Evolutionary conservation across 92 coral and sea anemone species (phyloP), one percentile per base, ranked within the genome.

Genomic region (Parazoanthus atlanticus): DNA sequence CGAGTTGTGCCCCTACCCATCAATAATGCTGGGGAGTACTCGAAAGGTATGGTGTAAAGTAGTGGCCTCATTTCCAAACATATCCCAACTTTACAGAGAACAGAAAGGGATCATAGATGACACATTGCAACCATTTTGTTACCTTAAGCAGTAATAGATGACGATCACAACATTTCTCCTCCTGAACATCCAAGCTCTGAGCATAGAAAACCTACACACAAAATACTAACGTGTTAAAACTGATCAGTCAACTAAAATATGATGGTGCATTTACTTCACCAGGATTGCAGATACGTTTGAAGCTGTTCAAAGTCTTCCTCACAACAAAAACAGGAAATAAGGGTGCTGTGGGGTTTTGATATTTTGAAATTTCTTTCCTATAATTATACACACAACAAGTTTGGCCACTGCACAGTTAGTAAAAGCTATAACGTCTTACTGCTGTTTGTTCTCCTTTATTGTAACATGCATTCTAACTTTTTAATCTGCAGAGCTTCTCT

Each of bases 161-260:
- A 30, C 78, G 87, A n/a, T 84, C 87, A 31, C 87, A 84, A 10
- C 78, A 84, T 5, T 69, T 84, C 17, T 70, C 78, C 29, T 84
- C 87, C 76, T 21, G 86, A 7, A 82, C 76, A 9, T 64, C 34
- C 30, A 4, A 82, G 33, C 86, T 82, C 86, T 82, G 54, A 8
- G 76, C 32, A 40, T 46, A 25, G 61, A 84, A 43, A n/a, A 58
- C 74, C 86, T 82, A 33, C n/a, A n/a, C 10, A 40, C 19, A 23
- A 19, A 54, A 21, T 32, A 81, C 3, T 15, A n/a, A 64, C 2
- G 30, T 23, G 8, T 49, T 79, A 49, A 9, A 54, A 30, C 46
- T 3, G 69, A 28, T 25, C 28, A 61, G 5, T 61, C 69, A 61
- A 61, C 69, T 23, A 61, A 21, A 61, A 61, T 23, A 23, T 4